A percentile compares a stretch with the other conserved stretches of the same genome.
Evolutionary conservation across 2,888 invertebrate genomes (phyloP).

Genomic region (Alloscopus bannaensis): DNA sequence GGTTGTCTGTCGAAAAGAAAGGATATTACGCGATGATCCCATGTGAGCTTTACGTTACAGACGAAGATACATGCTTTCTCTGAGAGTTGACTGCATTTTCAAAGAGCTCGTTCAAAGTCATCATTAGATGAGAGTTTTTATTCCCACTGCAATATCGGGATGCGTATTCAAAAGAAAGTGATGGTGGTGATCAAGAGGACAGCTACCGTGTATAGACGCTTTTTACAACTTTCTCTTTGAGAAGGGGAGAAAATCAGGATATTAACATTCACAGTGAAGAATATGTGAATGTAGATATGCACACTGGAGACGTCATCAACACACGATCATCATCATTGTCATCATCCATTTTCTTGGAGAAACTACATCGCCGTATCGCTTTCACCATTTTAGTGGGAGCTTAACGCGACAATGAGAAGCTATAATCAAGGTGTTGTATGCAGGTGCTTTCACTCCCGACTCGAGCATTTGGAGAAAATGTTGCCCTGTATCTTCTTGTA

Average conservation of each 20-base stretch:
- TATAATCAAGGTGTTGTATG: too few species aligned
- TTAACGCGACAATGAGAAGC: too few species aligned
- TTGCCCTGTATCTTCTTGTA: too few species aligned
- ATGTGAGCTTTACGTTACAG: background rate
- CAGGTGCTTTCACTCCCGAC: too few species aligned
- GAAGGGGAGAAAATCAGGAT: background rate
- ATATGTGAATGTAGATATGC: too few species aligned
- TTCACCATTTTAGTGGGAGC: too few species aligned
- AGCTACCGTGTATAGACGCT: background rate
- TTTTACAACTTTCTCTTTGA: background rate
- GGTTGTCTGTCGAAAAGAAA: background rate
- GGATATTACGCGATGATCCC: background rate
- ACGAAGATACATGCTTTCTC: too few species aligned
- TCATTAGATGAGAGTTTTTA: background rate
- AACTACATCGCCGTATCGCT: too few species aligned
- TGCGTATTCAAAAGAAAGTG: background rate
- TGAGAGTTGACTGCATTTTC: background rate
- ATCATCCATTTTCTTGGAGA: background rate
- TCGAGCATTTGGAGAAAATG: too few species aligned
- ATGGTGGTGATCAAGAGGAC: background rate
- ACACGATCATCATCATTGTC: constrained; percentile 1
- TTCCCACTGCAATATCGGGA: background rate
- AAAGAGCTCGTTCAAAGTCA: background rate
- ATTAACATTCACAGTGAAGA: constrained; percentile 5
- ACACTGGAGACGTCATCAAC: background rate